Conservation (phyloP, 2,797 vertebrate species). For the Limnodromus scolopaceus region DNA sequence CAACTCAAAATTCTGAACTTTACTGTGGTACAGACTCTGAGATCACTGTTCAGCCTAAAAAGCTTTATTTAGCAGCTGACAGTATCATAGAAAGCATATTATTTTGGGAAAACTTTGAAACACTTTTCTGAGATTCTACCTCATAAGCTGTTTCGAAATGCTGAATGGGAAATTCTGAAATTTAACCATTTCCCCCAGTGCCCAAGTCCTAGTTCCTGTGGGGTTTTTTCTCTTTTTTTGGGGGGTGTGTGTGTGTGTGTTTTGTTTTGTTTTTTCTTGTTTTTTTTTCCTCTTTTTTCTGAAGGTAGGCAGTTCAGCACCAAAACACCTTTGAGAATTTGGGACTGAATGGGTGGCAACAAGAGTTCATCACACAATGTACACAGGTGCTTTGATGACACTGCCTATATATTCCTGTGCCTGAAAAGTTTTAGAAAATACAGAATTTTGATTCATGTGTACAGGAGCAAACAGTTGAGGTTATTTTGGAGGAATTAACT, state of each 20-base stretch:
- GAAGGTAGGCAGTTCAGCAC: not conserved
- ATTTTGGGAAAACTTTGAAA: not conserved
- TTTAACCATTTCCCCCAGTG: not conserved
- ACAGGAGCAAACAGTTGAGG: not conserved
- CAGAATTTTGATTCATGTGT: not conserved
- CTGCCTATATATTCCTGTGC: not conserved
- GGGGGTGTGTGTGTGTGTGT: no score
- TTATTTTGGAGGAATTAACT: not conserved
- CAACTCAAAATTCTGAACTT: not conserved
- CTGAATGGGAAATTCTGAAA: not conserved
- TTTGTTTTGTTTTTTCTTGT: accelerated
- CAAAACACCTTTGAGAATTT: not conserved
- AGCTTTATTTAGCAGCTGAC: not conserved
- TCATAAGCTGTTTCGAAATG: not conserved
- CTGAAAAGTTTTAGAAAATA: not conserved
- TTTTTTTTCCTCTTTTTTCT: not conserved
- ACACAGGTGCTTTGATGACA: not conserved
- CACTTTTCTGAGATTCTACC: not conserved
- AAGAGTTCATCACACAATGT: not conserved
- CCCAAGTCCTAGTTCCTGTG: not conserved
- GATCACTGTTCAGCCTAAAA: not conserved
- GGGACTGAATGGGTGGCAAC: not conserved
- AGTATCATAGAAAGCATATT: not conserved
- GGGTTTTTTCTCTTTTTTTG: not conserved
- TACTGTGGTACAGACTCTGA: not conserved